Evolutionary conservation across 2,113 vertebrate genomes (phyloP).

Genomic region (Pachyramphus minor): DNA sequence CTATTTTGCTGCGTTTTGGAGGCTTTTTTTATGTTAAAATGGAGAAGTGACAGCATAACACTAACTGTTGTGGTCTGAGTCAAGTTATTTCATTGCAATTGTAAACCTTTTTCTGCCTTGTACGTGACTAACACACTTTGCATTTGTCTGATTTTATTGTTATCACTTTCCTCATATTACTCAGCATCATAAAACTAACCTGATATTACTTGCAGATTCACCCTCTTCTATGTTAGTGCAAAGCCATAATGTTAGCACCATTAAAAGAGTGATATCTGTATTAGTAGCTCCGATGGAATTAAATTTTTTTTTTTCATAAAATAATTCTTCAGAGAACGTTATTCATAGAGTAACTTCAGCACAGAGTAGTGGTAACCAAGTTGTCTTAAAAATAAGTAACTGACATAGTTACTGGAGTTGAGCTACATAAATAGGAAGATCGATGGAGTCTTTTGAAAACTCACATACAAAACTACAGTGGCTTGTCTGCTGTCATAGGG

Average conservation of each 20-base stretch:
- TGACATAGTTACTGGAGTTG: background rate
- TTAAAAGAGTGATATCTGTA: background rate
- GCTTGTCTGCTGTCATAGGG: background rate
- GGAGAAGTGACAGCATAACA: background rate
- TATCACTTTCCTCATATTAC: background rate
- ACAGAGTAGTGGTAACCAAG: accelerated
- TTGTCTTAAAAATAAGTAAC: background rate
- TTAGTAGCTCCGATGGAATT: background rate
- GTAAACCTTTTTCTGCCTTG: background rate
- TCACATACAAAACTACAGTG: accelerated
- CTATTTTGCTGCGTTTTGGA: background rate
- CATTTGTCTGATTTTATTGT: background rate
- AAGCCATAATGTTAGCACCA: background rate
- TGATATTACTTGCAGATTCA: background rate
- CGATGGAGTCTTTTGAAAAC: background rate
- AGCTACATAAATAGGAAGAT: background rate
- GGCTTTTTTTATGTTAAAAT: background rate
- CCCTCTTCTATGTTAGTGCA: background rate
- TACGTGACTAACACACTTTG: background rate
- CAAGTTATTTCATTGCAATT: background rate
- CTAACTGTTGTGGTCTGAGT: background rate
- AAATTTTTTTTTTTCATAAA: background rate
- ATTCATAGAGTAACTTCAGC: background rate
- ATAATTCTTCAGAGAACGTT: background rate
- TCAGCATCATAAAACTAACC: background rate